Evolutionary conservation across 2,797 vertebrate species (phyloP).

Genomic region (Sebastes nivosus): DNA sequence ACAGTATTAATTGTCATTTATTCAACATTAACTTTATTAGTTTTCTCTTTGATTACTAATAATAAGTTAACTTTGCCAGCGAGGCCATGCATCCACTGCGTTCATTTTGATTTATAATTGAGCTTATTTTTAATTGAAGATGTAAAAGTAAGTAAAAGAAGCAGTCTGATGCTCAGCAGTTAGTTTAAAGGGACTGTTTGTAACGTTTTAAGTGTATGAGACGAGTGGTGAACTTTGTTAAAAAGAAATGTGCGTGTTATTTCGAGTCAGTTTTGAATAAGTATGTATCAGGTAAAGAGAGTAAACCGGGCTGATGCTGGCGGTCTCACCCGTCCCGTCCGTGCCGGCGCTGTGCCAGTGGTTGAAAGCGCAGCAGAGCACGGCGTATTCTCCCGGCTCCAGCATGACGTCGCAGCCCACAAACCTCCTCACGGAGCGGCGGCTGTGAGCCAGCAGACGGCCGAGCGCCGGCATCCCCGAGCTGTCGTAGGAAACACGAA

Average conservation of each 20-base stretch:
- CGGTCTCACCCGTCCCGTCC: neutral
- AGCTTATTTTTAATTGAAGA: no score
- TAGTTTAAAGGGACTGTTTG: no score
- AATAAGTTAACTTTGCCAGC: neutral
- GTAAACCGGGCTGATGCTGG: neutral
- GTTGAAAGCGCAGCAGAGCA: constrained; percentile 95
- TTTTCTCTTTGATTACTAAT: neutral
- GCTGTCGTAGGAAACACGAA: constrained; percentile 86
- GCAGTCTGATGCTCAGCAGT: no score
- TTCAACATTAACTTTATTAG: neutral
- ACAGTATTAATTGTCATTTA: no score
- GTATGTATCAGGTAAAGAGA: no score
- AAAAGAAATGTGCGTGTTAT: no score
- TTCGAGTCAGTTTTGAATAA: no score
- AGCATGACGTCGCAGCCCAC: constrained; percentile 94
- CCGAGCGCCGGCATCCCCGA: constrained; percentile 85
- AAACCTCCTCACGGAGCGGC: constrained; percentile 91
- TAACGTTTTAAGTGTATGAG: no score
- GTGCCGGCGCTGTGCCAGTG: constrained; percentile 83
- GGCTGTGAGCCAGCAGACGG: constrained; percentile 92
- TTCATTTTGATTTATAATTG: neutral
- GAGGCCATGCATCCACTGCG: neutral
- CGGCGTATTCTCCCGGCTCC: constrained; percentile 92
- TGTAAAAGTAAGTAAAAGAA: no score
- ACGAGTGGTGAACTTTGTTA: no score